Base-by-base conservation (phyloP, 2,797 vertebrate species). In the Anabas testudineus region DNA sequence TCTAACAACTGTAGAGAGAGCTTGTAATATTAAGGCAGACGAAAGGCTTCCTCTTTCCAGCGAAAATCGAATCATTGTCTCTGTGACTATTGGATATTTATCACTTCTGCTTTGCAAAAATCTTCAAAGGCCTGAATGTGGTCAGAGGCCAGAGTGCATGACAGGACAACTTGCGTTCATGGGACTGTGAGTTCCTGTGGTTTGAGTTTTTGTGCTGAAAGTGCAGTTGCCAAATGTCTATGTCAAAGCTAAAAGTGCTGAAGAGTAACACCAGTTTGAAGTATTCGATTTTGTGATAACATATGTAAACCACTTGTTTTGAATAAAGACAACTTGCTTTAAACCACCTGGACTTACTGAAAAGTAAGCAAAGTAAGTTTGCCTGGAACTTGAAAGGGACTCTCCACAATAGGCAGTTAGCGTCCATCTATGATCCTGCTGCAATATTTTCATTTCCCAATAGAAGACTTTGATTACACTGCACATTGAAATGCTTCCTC, bases 1-100 rank as follows among this genome's bases (percentile, higher is more conserved):
- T 14, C 16, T 14, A 24, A 10, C 16, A 46, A 5, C 41, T 46
- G 3, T 19, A 28, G 8, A 47, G 37, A 61, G 49, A 28, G 30
- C 5, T 46, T 36, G 43, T 30, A 34, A 47, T 59, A 43, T 55
- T 13, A 51, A 37, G 18, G 43, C 28, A 54, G 21, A 13, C 14
- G 5, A 71, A 12, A 36, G 12, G 60, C 70, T 92, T 92, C 91
- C 90, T 87, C 82, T 91, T 92, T 91, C 84, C 41, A 51, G 14
- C 12, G 68, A 85, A 76, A 37, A 63, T 24, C 5, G 8, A 52
- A 41, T 77, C 67, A 72, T 15, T 56, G 67, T 81, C 58, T 77
- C 39, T 66, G 45, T 5, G n/a, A 61, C 59, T 34, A 5, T n/a
- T 12, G 68, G 67, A 85, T 66, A 84, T 83, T 81, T 54, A 53